Evolutionary conservation across 2,797 vertebrate genomes (phyloP).

Genomic region (Liasis olivaceus): DNA sequence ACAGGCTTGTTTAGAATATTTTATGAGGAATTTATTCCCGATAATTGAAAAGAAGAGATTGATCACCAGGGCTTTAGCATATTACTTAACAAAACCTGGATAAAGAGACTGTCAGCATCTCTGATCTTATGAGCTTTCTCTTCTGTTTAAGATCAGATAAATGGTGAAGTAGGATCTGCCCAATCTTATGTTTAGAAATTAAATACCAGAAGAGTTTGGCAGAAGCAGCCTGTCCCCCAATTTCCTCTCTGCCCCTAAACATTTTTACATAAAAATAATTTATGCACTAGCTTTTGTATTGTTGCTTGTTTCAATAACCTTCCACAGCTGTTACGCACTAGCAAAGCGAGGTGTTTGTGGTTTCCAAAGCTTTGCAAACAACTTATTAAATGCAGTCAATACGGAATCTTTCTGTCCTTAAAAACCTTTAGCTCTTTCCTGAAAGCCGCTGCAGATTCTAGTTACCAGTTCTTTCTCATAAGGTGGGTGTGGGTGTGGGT

Average conservation of each 20-base stretch:
- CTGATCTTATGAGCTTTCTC: slow-evolving; percentile 52
- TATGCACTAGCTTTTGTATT: too few species aligned
- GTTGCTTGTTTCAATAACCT: background rate
- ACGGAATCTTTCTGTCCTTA: background rate
- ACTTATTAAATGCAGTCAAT: background rate
- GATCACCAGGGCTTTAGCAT: slow-evolving; percentile 54
- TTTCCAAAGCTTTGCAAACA: background rate
- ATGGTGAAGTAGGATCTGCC: background rate
- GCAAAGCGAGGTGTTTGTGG: background rate
- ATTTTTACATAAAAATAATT: background rate
- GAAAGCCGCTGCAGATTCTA: background rate
- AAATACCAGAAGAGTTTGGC: slow-evolving; percentile 15
- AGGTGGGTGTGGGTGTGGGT: background rate
- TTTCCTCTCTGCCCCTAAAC: background rate
- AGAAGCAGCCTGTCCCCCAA: background rate
- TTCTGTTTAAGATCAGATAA: slow-evolving; percentile 28
- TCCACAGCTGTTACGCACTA: background rate
- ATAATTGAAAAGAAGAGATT: slow-evolving; percentile 64
- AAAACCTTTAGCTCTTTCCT: background rate
- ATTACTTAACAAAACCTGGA: slow-evolving; percentile 65
- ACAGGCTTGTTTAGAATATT: slow-evolving; percentile 62
- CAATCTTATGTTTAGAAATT: slow-evolving; percentile 13
- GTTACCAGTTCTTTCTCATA: background rate
- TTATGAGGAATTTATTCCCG: slow-evolving; percentile 62
- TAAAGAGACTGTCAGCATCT: slow-evolving; percentile 56